Conservation (phyloP, 2,797 vertebrate genomes). For the Argyrosomus regius region DNA sequence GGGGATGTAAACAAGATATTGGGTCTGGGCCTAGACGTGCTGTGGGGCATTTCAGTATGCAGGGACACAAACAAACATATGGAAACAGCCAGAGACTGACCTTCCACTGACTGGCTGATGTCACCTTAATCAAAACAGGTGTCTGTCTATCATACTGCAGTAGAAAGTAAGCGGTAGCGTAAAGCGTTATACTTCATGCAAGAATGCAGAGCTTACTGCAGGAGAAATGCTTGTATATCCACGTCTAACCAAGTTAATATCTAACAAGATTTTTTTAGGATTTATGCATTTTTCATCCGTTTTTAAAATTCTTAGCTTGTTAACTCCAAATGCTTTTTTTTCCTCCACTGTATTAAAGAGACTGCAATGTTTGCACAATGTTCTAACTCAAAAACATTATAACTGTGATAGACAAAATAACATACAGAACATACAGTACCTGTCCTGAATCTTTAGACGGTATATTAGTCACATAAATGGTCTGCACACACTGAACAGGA, state of each 20-base stretch:
- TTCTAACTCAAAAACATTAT: not conserved
- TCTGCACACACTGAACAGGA: not conserved
- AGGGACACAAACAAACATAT: conserved; percentile 43
- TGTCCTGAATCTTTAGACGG: not conserved
- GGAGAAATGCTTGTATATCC: not conserved
- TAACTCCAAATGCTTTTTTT: not conserved
- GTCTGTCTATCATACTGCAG: conserved; percentile 4
- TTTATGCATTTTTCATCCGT: not conserved
- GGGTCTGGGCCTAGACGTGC: conserved; percentile 26
- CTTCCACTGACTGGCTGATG: conserved; percentile 28
- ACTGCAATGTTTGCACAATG: not conserved
- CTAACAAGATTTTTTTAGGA: not conserved
- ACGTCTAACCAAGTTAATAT: too few species aligned
- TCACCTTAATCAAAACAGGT: conserved; percentile 34
- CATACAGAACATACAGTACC: not conserved
- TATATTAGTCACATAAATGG: not conserved
- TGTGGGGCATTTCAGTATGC: conserved; percentile 17
- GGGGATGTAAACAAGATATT: conserved; percentile 60
- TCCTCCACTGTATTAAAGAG: not conserved
- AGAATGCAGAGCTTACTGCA: not conserved
- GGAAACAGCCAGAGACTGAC: conserved; percentile 39
- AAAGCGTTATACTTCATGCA: not conserved
- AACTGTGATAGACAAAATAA: not conserved
- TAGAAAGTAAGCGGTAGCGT: not conserved
- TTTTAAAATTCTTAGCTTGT: not conserved